Evolutionary conservation across 1,140 invertebrate genomes (phyloP).

Genomic region (Drosophila kohkoa): DNA sequence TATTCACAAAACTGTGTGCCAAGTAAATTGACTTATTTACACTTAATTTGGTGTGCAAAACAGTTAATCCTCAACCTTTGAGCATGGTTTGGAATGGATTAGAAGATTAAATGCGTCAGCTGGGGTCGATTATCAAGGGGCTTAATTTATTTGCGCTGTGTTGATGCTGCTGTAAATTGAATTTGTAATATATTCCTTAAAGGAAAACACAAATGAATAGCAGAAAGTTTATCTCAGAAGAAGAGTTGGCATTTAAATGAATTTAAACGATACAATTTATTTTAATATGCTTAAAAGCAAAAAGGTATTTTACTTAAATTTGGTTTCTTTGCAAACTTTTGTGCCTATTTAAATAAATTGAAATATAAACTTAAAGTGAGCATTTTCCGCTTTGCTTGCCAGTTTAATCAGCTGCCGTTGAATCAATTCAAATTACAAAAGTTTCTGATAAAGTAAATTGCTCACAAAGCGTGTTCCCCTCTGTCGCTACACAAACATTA

Average conservation of each 20-base stretch:
- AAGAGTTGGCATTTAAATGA: not conserved
- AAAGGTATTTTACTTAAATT: not conserved
- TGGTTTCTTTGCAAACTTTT: not conserved
- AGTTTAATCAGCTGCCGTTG: conserved; percentile 37
- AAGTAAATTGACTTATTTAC: conserved; percentile 50
- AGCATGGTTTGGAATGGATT: conserved; percentile 1
- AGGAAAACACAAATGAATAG: no score
- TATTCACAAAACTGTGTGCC: conserved; percentile 37
- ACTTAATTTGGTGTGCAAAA: conserved; percentile 42
- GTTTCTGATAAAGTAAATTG: conserved; percentile 56
- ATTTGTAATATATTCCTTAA: not conserved
- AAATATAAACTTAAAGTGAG: conserved; percentile 1
- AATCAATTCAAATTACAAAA: conserved; percentile 61
- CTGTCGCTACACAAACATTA: conserved; percentile 20
- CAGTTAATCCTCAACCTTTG: conserved; percentile 22
- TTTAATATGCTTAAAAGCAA: not conserved
- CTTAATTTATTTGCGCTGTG: conserved; percentile 9
- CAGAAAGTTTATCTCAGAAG: not conserved
- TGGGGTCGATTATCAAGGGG: not conserved
- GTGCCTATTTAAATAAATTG: conserved; percentile 16
- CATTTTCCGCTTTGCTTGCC: conserved; percentile 14
- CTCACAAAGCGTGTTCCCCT: conserved; percentile 31
- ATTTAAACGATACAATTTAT: not conserved
- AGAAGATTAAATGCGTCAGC: conserved; percentile 22
- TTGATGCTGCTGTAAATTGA: conserved; percentile 8